Evolutionary conservation across 2,797 vertebrate genomes (phyloP).

Genomic region (Darevskia mixta): DNA sequence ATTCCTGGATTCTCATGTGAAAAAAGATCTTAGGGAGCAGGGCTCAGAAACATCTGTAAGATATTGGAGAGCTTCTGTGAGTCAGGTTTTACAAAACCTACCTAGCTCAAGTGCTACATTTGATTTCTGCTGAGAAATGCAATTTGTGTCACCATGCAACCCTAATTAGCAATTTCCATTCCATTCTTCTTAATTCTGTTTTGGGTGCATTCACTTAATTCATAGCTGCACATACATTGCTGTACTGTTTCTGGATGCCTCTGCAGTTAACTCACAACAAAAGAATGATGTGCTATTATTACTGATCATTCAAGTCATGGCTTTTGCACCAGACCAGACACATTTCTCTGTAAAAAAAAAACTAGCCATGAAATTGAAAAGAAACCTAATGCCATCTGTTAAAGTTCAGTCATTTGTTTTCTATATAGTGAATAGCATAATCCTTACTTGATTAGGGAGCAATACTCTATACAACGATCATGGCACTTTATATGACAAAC

Average conservation of each 20-base stretch:
- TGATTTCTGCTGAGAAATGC: neutral
- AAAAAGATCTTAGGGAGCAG: too few relatives aligned
- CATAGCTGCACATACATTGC: neutral
- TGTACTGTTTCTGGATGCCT: conserved; percentile 15
- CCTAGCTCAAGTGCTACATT: neutral
- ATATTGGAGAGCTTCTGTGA: too few relatives aligned
- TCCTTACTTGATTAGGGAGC: conserved; percentile 33
- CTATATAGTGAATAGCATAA: conserved; percentile 50
- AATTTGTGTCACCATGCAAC: conserved; percentile 9
- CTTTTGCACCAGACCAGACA: too few relatives aligned
- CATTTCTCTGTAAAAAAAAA: too few relatives aligned
- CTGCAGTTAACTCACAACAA: conserved; percentile 35
- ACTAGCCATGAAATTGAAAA: too few relatives aligned
- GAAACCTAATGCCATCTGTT: too few relatives aligned
- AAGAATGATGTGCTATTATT: conserved; percentile 41
- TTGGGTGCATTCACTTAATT: conserved; percentile 35
- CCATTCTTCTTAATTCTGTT: conserved; percentile 34
- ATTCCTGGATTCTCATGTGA: too few relatives aligned
- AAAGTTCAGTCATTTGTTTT: conserved; percentile 33
- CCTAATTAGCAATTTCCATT: conserved; percentile 19
- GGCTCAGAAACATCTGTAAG: too few relatives aligned
- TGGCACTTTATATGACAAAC: neutral
- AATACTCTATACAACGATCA: neutral
- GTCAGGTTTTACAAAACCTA: too few relatives aligned
- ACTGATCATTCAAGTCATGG: neutral